Conservation (phyloP, 37 sponge, comb jelly and placozoan genomes). For the Halichondria panicea region DNA sequence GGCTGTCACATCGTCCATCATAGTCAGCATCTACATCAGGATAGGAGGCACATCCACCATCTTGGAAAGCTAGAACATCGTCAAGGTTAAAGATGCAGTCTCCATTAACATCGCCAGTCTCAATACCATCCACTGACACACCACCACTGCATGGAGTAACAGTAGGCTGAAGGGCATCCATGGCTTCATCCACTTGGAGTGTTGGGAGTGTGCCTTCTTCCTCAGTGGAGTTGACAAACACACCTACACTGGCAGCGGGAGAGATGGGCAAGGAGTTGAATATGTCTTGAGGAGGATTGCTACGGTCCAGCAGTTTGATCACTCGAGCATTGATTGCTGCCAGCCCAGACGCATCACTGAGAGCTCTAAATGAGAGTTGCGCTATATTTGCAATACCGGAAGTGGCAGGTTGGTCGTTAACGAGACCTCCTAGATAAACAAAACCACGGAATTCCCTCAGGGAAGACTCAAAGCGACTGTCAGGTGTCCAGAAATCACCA, state of each 20-base stretch:
- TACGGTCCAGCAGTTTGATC: slow-evolving; percentile 20
- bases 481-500: neutral
- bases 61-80: slow-evolving; percentile 41
- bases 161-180: slow-evolving; percentile 1
- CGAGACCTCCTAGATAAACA: slow-evolving; percentile 59
- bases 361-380: slow-evolving; percentile 36
- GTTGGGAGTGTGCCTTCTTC: slow-evolving; percentile 7
- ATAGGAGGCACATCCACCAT: neutral
- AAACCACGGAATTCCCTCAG: slow-evolving; percentile 38
- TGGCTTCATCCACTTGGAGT: neutral
- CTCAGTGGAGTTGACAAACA: slow-evolving; percentile 8
- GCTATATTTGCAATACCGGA: slow-evolving; percentile 33
- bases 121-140: slow-evolving; percentile 9
- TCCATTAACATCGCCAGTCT: slow-evolving; percentile 67
- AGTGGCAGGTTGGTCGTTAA: neutral
- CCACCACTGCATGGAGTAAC: slow-evolving; percentile 19
- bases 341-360: neutral
- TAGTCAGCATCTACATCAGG: slow-evolving; percentile 35
- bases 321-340: slow-evolving; percentile 29
- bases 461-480: slow-evolving; percentile 14
- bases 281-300: slow-evolving; percentile 2
- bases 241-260: slow-evolving; percentile 51
- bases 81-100: slow-evolving; percentile 70
- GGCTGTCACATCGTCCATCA: slow-evolving; percentile 51
- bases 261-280: slow-evolving; percentile 4